Evolutionary conservation across 1,140 invertebrate species (phyloP).

Genomic region (Drosophila sulfurigaster): DNA sequence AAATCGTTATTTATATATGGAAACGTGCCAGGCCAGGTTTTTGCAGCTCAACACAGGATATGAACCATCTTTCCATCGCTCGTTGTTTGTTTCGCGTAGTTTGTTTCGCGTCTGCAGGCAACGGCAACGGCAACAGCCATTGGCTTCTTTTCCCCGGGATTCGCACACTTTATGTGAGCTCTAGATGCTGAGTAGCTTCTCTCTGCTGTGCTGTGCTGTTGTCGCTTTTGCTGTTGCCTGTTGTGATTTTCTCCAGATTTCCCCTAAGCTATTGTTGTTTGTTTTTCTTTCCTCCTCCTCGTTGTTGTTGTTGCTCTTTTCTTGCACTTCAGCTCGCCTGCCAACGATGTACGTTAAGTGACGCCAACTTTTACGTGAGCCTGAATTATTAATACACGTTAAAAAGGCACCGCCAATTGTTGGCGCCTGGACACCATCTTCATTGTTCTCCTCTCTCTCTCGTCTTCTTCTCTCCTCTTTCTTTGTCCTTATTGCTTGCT

Average conservation of each 20-base stretch:
- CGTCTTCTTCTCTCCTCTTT: neutral
- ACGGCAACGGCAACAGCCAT: conserved; percentile 17
- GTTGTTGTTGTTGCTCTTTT: conserved; percentile 30
- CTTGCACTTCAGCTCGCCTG: conserved; percentile 41
- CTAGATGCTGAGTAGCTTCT: neutral
- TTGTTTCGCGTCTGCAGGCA: conserved; percentile 39
- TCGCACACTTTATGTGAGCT: conserved; percentile 27
- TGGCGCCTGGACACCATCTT: conserved; percentile 44
- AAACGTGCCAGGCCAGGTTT: conserved; percentile 52
- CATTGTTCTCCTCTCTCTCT: neutral
- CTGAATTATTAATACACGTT: conserved; percentile 63
- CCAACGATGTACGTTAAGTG: conserved; percentile 36
- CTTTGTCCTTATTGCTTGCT: neutral
- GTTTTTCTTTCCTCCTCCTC: conserved; percentile 4
- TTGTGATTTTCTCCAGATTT: conserved; percentile 61
- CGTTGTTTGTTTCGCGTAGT: neutral
- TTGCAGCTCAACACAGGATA: conserved; percentile 17
- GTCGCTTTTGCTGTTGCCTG: conserved; percentile 34
- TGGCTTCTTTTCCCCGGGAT: conserved; percentile 34
- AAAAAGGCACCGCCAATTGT: conserved; percentile 60
- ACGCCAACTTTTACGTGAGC: conserved; percentile 57
- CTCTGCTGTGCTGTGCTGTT: conserved; percentile 12
- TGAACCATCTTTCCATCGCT: neutral
- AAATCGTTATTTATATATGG: conserved; percentile 62
- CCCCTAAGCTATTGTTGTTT: conserved; percentile 44